Base-by-base conservation (phyloP, 2,113 vertebrate species). In the Mustela lutreola region DNA sequence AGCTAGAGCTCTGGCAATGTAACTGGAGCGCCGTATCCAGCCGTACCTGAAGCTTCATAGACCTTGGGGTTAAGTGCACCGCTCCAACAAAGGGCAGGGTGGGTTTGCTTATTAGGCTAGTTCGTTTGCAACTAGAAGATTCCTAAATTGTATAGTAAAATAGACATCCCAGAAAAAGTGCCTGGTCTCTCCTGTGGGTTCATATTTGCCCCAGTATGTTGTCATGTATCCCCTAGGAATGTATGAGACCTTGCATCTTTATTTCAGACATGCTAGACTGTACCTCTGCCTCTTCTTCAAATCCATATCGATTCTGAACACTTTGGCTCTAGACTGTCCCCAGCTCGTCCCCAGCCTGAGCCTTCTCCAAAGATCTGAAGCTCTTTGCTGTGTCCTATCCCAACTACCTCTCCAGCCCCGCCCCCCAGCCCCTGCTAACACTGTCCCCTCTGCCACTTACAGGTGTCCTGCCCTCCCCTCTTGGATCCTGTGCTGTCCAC, bases 61-160 rank as follows among this genome's bases (percentile, higher is more conserved):
- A 45, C 36, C 73, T 85, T 60, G 53, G 3, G 12, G 53, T 84
- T 15, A 65, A 48, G 65, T 21, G 16, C 78, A 42, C 31, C 12
- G 62, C 42, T 89, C 63, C 18, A 6, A 15, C 9, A 63, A 70
- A 65, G 42, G 26, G 63, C 4, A 8, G 36, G 10, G 8, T 19
- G 10, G 21, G 14, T 60, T 76, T 83, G n/a, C 36, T 81, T 82
- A 50, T 81, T 82, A 58, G 79, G n/a, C 21, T 79, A 65, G 71
- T 87, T 94, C 56, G 33, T 79, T 84, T 85, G 65, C 60, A 75
- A 19, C 12, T 22, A 48, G 71, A 75, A 94, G 78, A 53, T 73
- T 95, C 56, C 31, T 50, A 76, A 86, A 89, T 28, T 93, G 63
- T 76, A 93, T 78, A 73, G 42, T 65, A 92, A 97, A 89, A 53